These are phyloP conservation scores for Daphoenositta chrysoptera DNA, from an alignment of 2,113 vertebrate genomes.

Conservation along the genomic window DNA sequence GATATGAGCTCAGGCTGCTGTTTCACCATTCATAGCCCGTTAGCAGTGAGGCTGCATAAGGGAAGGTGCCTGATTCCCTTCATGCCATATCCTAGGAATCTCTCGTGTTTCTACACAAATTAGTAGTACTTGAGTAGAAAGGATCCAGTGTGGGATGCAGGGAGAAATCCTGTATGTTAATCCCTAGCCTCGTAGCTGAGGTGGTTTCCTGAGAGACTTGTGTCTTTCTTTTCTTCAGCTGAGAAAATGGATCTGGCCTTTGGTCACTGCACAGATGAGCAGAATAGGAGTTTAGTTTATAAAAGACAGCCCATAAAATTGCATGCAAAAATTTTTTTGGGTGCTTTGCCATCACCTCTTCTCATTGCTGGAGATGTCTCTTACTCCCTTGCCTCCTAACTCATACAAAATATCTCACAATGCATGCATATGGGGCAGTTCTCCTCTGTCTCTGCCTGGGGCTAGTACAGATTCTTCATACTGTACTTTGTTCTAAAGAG, in stretches of 20 bases:
- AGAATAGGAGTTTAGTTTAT: not conserved
- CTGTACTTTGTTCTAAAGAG: not conserved
- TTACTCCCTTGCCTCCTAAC: not conserved
- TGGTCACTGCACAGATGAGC: accelerated
- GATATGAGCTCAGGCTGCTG: not conserved
- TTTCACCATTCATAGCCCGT: not conserved
- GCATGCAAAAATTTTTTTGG: not conserved
- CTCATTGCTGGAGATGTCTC: not conserved
- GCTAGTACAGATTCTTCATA: not conserved
- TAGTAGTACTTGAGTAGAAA: not conserved
- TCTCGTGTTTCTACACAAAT: not conserved
- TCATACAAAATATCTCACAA: not conserved
- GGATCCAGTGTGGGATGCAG: not conserved
- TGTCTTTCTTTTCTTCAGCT: not conserved
- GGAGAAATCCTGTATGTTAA: not conserved
- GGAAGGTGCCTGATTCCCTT: not conserved
- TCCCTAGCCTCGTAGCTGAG: not conserved
- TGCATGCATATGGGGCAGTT: not conserved
- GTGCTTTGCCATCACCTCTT: not conserved
- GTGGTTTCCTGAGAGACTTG: accelerated
- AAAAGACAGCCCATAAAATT: not conserved
- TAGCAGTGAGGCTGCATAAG: not conserved
- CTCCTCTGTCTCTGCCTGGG: not conserved
- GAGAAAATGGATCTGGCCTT: not conserved
- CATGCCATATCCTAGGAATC: not conserved